Percentiles rank a stretch among this genome's conserved stretches.
phyloP scores from a whole-genome alignment of 2,797 vertebrate species.

The Vipera ursinii region DNA sequence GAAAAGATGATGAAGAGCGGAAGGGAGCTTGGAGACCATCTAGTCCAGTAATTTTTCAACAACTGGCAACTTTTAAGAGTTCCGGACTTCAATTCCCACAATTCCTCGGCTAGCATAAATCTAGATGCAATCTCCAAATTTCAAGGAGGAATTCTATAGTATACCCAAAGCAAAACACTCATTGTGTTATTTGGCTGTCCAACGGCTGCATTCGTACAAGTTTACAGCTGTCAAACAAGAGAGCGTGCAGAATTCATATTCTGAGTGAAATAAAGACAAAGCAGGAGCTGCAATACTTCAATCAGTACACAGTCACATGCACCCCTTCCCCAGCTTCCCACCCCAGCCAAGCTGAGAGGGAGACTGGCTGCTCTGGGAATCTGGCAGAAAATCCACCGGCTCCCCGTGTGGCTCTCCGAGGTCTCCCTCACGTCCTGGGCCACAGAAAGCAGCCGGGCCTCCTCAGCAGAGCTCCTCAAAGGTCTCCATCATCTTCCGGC shows the following conservation, averaged over 20 bases:
- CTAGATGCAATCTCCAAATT: background rate
- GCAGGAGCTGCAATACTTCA: background rate
- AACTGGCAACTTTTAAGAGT: background rate
- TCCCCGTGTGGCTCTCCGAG: rapidly evolving
- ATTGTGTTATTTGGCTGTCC: background rate
- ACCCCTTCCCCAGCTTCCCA: background rate
- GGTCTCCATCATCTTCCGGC: constrained; percentile 47
- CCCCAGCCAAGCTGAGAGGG: background rate
- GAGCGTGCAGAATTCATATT: background rate
- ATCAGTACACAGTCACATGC: background rate
- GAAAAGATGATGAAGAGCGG: background rate
- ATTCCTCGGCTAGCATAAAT: background rate
- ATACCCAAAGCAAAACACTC: background rate
- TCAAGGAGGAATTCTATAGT: no score
- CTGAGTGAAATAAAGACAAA: background rate
- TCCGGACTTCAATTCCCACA: background rate
- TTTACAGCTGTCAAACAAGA: background rate
- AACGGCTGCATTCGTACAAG: background rate
- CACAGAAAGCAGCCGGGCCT: rapidly evolving
- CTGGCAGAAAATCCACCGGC: background rate
- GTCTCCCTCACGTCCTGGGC: rapidly evolving
- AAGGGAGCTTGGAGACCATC: background rate
- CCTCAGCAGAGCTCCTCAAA: constrained; percentile 59
- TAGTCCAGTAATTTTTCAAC: background rate
- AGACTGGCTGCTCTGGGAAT: no score